These are phyloP conservation scores for Pristionchus arcanus DNA, from an alignment of 2,888 invertebrate genomes.

Conservation along the genomic window DNA sequence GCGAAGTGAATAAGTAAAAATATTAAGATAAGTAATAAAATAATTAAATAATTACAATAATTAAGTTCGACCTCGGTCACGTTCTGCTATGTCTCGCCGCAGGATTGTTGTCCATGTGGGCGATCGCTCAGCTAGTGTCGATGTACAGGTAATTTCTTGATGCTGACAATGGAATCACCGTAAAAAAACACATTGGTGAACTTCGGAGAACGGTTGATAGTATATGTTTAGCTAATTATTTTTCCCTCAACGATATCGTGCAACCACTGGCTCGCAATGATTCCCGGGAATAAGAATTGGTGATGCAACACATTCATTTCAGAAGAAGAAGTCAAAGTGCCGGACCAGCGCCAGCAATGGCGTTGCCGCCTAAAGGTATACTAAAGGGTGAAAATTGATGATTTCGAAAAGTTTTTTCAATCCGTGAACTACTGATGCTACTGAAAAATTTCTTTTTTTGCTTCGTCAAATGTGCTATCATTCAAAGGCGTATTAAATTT, in stretches of 20 bases:
- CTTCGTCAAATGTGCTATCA: no score
- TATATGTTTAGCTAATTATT: no score
- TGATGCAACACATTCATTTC: neutral
- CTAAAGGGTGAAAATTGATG: no score
- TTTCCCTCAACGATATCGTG: no score
- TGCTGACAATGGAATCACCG: no score
- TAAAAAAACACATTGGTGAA: no score
- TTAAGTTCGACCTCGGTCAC: conserved; percentile 30
- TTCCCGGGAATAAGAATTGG: neutral
- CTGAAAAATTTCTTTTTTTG: no score
- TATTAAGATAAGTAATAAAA: neutral
- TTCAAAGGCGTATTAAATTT: no score
- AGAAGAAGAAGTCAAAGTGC: neutral
- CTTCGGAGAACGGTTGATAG: no score
- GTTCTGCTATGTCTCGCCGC: neutral
- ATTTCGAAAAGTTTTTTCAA: no score
- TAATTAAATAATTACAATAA: neutral
- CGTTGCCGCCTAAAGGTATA: neutral
- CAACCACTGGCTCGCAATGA: no score
- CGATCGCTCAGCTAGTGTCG: neutral
- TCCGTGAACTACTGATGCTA: no score
- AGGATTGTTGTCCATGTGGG: neutral
- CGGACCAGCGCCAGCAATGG: neutral
- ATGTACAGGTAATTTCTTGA: conserved; percentile 37
- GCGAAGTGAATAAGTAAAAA: neutral